Base-by-base conservation (phyloP, 1,140 invertebrate genomes). In the Amphibalanus amphitrite region DNA sequence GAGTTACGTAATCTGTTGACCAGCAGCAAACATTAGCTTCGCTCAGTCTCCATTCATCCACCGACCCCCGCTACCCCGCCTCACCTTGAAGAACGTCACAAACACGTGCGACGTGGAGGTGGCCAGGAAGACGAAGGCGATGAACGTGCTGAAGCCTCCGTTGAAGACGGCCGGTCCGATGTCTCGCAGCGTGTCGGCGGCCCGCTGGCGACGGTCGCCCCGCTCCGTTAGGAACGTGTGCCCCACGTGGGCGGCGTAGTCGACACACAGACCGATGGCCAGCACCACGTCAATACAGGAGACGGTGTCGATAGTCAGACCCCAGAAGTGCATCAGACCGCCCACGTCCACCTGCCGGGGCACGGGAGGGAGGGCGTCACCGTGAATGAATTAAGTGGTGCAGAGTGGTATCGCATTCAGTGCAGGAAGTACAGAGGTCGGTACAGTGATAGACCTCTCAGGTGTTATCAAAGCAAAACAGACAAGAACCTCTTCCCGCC, bases 231-330 rank as follows among this genome's bases (percentile, higher is more conserved):
- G 65, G 69, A 75, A 76, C 38, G 74, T 72, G 70, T 76, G 74
- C n/a, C 89, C 90, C 17, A 94, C 87, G 78, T 95, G 91, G 10
- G 91, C 90, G 0, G 91, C 90, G 74, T 93, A 92, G 82, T 95
- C 91, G 0, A 94, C 90, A 76, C 90, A 91, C 40, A 95, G 82
- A 47, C 92, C 91, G 75, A 93, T 89, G n/a, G 88, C 90, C 70
- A 95, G 81, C 76, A 93, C 89, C 17, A 92, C 80, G 70, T 80
- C 88, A 73, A 95, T 91, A 78, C 90, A 92, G 38, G 90, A 90
- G 30, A 92, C 89, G 68, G 90, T 87, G 77, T 94, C 91, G 64
- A 95, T 88, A 4, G 90, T 91, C 70, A 93, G 82, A 13, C 88
- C 90, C 91, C 91, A 88, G 71, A 86, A 86, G 72, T 85, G 85